Percentiles rank a stretch among this genome's conserved stretches.
phyloP scores from a whole-genome alignment of 2,797 vertebrate genomes.

The Notolepis coatsorum region DNA sequence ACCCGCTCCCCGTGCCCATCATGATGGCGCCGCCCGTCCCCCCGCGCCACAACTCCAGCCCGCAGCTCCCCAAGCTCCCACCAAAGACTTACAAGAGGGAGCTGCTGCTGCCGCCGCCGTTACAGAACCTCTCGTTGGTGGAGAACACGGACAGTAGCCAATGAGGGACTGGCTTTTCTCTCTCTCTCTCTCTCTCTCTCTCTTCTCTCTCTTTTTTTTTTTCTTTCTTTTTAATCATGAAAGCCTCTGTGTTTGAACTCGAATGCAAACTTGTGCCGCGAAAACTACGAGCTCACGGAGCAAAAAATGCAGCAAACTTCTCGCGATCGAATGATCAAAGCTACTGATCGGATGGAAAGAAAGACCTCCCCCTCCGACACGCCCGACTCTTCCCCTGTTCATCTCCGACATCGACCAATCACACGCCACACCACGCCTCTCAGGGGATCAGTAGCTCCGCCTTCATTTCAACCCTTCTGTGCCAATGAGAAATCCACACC shows the following conservation, averaged over 20 bases:
- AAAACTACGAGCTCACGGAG: slow-evolving; percentile 29
- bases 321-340: slow-evolving; percentile 39
- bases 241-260: slow-evolving; percentile 16
- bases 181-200: not conserved
- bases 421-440: slow-evolving; percentile 69
- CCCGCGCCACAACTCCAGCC: slow-evolving; percentile 91
- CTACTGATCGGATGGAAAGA: slow-evolving; percentile 68
- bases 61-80: slow-evolving; percentile 94
- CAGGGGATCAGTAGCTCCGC: slow-evolving; percentile 89
- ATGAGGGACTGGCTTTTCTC: slow-evolving; percentile 71
- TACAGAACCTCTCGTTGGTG: slow-evolving; percentile 91
- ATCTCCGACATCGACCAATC: slow-evolving; percentile 32
- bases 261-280: slow-evolving; percentile 47
- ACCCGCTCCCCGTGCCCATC: slow-evolving; percentile 64
- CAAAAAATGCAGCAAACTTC: slow-evolving; percentile 34
- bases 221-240: not conserved
- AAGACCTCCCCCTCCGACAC: slow-evolving; percentile 28
- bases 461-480: slow-evolving; percentile 83
- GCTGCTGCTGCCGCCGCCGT: slow-evolving; percentile 84
- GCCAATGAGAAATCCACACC: slow-evolving; percentile 82
- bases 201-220: not conserved
- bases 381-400: slow-evolving; percentile 10
- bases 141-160: slow-evolving; percentile 93
- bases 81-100: slow-evolving; percentile 99
- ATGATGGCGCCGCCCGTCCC: slow-evolving; percentile 89